These are phyloP conservation scores for Drosophila anceps DNA, from an alignment of 2,888 invertebrate genomes.

Conservation along the genomic window DNA sequence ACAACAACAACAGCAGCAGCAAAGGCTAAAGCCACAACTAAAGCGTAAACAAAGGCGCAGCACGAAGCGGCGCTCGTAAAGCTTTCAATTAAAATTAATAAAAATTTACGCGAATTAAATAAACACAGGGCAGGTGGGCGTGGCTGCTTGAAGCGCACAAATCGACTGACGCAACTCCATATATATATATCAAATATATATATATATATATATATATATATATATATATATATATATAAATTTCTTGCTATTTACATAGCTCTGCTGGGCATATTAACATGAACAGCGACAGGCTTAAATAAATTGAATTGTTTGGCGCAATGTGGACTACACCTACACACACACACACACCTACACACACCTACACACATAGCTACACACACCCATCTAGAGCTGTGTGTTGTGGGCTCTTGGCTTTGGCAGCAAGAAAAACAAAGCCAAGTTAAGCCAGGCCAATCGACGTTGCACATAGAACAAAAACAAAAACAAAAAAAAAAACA, in stretches of 20 bases:
- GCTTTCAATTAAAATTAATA: slow-evolving; percentile 82
- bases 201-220: background rate
- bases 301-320: slow-evolving; percentile 76
- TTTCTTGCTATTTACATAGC: background rate
- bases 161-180: slow-evolving; percentile 30
- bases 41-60: slow-evolving; percentile 69
- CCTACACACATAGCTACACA: slow-evolving; percentile 1
- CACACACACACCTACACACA: slow-evolving; percentile 1
- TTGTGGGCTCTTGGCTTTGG: background rate
- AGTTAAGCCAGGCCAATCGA: slow-evolving; percentile 66
- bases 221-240: background rate
- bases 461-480: slow-evolving; percentile 46
- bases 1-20: background rate
- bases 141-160: slow-evolving; percentile 30
- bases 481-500: background rate
- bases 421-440: slow-evolving; percentile 53
- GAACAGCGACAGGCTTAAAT: slow-evolving; percentile 65
- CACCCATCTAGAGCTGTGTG: background rate
- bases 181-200: background rate
- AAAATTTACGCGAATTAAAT: slow-evolving; percentile 79
- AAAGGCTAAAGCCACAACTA: slow-evolving; percentile 46
- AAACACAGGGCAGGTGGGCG: slow-evolving; percentile 53
- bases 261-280: slow-evolving; percentile 55
- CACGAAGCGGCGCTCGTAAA: slow-evolving; percentile 65
- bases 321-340: slow-evolving; percentile 35